Evolutionary conservation across 2,888 invertebrate species (phyloP), one percentile per base, ranked within the genome.

Genomic region (Diadegma fenestrale): DNA sequence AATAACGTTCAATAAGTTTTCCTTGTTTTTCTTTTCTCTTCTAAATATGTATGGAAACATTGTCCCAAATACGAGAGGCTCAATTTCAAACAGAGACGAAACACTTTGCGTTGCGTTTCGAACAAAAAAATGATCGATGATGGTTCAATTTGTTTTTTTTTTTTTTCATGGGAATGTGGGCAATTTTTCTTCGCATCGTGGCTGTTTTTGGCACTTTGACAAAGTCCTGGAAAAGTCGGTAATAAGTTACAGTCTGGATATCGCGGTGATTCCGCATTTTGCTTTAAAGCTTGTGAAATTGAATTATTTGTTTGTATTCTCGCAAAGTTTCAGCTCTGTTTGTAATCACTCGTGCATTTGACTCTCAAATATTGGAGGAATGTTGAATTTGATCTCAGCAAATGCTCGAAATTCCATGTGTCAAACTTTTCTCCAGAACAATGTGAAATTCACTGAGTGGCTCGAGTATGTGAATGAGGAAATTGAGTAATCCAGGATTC

Each of bases 371-470:
- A 43, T 64, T 48, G 22, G n/a, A 26, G 79, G 68, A 83, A 69
- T 72, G 58, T 68, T 37, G 37, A 22, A 41, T 64, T 37, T 17
- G 45, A 22, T 22, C 51, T 91, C 92, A 94, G 90, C 92, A 93
- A 88, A 94, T 92, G 89, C 93, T 94, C 45, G 95, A 94, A 87
- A 96, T 95, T 88, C 96, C 96, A 89, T 95, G 95, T 48, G 98
- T 98, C 83, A 98, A 96, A 78, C 98, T 98, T 93, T 97, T 97
- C 94, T 98, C 98, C 81, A 98, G 95, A 81, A 97, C 96, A 88
- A 98, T 97, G 90, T 98, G 97, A 91, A 98, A 97, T 93, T 98
- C 98, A 92, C 98, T 97, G 58, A 99, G 95, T 19, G 98, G 98
- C 91, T 98, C 97, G 66, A 99, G 95, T 92, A 99, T 98, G 94